phyloP scores from a whole-genome alignment of 2,797 vertebrate genomes.

The Urocyon cinereoargenteus region DNA sequence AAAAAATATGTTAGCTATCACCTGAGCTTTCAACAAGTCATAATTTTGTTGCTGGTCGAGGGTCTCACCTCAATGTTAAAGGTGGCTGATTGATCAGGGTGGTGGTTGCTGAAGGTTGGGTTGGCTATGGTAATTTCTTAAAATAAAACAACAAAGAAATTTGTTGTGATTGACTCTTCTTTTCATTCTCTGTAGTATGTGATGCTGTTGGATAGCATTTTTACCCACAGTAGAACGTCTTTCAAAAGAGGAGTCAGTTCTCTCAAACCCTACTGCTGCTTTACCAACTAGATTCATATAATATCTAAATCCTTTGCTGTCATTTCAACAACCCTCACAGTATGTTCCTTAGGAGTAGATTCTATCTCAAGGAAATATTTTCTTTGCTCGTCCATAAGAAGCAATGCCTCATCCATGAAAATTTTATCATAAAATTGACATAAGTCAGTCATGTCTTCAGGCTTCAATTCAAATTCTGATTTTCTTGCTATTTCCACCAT shows the following conservation, averaged over 20 bases:
- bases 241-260: not conserved
- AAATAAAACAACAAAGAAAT: not conserved
- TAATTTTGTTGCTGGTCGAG: not conserved
- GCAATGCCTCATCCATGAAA: not conserved
- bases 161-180: not conserved
- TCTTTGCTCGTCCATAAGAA: not conserved
- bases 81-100: not conserved
- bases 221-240: not conserved
- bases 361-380: not conserved
- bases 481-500: not conserved
- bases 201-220: not conserved
- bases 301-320: not conserved
- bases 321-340: not conserved
- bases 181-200: not conserved
- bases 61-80: not conserved
- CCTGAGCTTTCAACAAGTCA: not conserved
- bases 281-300: not conserved
- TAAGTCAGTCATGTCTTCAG: not conserved
- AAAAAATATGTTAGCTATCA: not conserved
- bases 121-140: not conserved
- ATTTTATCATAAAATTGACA: not conserved
- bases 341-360: not conserved
- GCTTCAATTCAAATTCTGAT: not conserved
- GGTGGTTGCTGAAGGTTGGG: not conserved
- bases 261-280: not conserved